Base-by-base conservation (phyloP, 1,140 invertebrate species). In the Argopecten irradians region DNA sequence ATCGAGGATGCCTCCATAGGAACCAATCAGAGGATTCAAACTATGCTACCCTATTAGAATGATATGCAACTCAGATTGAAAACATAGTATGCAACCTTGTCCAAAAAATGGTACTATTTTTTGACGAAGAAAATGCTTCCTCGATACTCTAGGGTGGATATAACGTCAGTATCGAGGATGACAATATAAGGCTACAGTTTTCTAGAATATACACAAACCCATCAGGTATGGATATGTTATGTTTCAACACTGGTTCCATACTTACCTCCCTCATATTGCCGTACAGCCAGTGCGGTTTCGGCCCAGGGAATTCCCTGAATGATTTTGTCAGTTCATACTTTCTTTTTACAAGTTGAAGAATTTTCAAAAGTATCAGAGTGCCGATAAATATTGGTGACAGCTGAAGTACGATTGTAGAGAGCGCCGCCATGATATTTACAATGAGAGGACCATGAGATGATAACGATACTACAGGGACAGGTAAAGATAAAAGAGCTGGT, bases 221-320 rank as follows among this genome's bases (percentile, higher is more conserved):
- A 22, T 22, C 22, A 32, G 32, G 7, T 22, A 9, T 9, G 32
- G 55, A 13, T 0, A 82, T 82, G 0, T n/a, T n/a, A n/a, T n/a
- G n/a, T n/a, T n/a, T n/a, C n/a, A n/a, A n/a, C n/a, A n/a, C n/a
- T n/a, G n/a, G n/a, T 39, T 39, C 13, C 36, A 71, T 28, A 36
- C 87, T 86, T 84, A 92, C 90, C 89, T 92, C 88, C 41, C 87
- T 85, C 82, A 86, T 90, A 71, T 92, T 92, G 0, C 92, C 92
- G 82, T 87, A 89, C 19, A 92, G 46, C 86, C 90, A 92, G 22
- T 91, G 89, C 2, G 92, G 89, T 34, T 41, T 86, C 1, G 92
- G 92, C 28, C 92, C 92, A 7, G 92, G 89, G 83, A 92, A 92
- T 33, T 90, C 87, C 71, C 90, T 91, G 19, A 92, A 89, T 22